phyloP scores from a whole-genome alignment of 1,140 invertebrate species.

The Caenorhabditis inopinata region DNA sequence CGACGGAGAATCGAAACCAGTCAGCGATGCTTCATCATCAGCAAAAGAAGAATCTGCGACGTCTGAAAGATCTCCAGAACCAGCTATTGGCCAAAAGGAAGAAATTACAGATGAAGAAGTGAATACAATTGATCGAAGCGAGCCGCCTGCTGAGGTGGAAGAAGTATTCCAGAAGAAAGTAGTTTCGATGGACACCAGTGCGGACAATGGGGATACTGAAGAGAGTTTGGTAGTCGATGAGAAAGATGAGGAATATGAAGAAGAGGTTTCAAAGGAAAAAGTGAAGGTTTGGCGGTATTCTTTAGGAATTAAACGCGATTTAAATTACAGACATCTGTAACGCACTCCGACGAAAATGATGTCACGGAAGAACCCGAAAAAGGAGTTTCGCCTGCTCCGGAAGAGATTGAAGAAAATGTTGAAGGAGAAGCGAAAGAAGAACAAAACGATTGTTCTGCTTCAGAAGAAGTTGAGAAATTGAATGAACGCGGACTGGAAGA shows the following conservation, averaged over 20 bases:
- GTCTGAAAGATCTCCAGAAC: too few species aligned
- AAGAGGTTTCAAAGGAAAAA: neutral
- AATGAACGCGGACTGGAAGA: too few species aligned
- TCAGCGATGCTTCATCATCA: neutral
- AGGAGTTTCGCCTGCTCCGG: neutral
- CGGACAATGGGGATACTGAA: neutral
- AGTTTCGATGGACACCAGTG: neutral
- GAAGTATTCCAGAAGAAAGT: constrained; percentile 9
- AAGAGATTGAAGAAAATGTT: neutral
- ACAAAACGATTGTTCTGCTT: too few species aligned
- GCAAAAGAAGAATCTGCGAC: neutral
- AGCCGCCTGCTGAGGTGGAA: neutral
- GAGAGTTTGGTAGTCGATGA: too few species aligned
- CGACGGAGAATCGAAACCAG: neutral
- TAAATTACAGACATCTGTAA: neutral
- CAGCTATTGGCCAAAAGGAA: too few species aligned
- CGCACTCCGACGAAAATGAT: neutral
- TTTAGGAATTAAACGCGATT: neutral
- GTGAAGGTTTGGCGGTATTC: neutral
- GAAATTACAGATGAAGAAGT: neutral
- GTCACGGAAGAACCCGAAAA: neutral
- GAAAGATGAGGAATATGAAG: too few species aligned
- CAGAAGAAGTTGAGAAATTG: too few species aligned
- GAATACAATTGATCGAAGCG: neutral
- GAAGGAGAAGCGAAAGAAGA: too few species aligned